Evolutionary conservation across 2,888 invertebrate species (phyloP).

Genomic region (Caradrina clavipalpis): DNA sequence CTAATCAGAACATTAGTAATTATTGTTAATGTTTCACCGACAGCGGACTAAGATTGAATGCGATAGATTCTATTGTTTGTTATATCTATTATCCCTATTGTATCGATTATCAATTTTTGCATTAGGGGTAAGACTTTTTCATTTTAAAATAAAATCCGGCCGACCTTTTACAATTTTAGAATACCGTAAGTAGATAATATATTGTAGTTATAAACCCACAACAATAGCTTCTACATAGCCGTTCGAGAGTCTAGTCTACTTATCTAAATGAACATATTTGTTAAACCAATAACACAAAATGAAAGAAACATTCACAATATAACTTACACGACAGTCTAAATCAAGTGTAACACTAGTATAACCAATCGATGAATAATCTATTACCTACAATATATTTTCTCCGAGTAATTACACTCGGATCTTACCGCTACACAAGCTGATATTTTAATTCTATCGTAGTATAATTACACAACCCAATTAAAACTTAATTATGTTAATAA

Average conservation of each 20-base stretch:
- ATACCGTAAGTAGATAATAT: too few relatives aligned
- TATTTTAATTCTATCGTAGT: constrained; percentile 19
- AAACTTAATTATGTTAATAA: background rate
- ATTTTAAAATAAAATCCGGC: too few relatives aligned
- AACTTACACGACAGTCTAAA: background rate
- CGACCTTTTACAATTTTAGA: too few relatives aligned
- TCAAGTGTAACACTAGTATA: background rate
- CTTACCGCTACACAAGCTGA: background rate
- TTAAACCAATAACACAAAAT: background rate
- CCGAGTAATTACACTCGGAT: background rate
- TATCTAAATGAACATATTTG: background rate
- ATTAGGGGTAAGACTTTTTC: too few relatives aligned
- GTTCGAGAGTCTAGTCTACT: too few relatives aligned
- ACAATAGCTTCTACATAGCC: too few relatives aligned
- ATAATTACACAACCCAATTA: background rate
- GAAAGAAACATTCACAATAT: background rate
- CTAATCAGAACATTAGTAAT: background rate
- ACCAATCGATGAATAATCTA: background rate
- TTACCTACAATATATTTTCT: background rate
- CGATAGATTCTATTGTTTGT: too few relatives aligned
- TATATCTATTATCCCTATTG: too few relatives aligned
- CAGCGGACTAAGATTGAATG: too few relatives aligned
- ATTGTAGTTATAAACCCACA: too few relatives aligned
- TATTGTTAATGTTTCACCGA: background rate
- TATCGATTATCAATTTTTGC: too few relatives aligned